These are phyloP conservation scores for Pogoniulus pusillus DNA, from an alignment of 2,797 vertebrate species.

Conservation along the genomic window DNA sequence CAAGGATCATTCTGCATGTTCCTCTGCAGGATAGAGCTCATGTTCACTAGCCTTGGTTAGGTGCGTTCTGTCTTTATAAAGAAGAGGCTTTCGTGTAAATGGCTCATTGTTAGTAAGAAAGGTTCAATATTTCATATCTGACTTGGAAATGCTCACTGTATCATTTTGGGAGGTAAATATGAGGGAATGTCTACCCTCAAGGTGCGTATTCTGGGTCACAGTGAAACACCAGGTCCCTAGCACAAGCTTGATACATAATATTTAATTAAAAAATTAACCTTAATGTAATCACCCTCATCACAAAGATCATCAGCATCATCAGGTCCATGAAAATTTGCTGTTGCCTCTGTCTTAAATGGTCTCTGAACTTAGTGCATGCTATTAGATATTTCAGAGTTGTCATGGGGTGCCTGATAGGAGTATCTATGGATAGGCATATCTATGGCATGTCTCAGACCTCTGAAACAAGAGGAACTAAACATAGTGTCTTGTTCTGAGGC, in stretches of 20 bases:
- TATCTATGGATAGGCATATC: background rate
- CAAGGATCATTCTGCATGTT: background rate
- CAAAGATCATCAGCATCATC: background rate
- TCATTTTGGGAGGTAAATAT: background rate
- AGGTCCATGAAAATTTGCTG: background rate
- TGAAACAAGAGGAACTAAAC: slow-evolving; percentile 29
- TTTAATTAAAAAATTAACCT: background rate
- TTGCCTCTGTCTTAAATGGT: background rate
- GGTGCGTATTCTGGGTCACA: background rate
- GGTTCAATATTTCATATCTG: background rate
- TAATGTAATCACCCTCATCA: background rate
- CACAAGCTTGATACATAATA: background rate
- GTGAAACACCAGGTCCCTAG: background rate
- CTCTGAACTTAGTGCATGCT: background rate
- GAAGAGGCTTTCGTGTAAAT: background rate
- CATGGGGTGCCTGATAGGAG: background rate
- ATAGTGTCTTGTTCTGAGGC: background rate
- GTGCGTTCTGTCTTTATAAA: background rate
- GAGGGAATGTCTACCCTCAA: background rate
- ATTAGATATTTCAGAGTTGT: background rate
- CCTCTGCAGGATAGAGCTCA: background rate
- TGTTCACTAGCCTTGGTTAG: background rate
- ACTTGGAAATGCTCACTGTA: background rate
- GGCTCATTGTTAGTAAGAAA: background rate
- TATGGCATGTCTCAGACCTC: background rate